A percentile compares a stretch with the other conserved stretches of the same genome.
These are phyloP conservation scores for Acipenser transmontanus DNA, from an alignment of 2,797 vertebrate species.

Conservation along the genomic window DNA sequence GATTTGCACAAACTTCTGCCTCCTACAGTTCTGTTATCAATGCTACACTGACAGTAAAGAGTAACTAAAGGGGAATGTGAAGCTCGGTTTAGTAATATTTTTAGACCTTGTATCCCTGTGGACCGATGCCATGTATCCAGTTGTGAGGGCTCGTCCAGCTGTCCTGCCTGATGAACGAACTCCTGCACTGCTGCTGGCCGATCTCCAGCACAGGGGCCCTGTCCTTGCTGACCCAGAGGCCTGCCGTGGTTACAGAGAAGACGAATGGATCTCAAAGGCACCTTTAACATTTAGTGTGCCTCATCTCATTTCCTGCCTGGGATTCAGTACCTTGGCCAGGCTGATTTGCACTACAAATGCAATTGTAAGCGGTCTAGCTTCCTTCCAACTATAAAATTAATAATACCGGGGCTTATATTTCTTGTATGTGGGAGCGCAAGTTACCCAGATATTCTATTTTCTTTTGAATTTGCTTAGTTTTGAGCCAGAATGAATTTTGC, in stretches of 20 bases:
- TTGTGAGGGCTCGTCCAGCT: background rate
- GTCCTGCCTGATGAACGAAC: background rate
- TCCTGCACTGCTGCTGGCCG: background rate
- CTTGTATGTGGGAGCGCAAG: too few species aligned
- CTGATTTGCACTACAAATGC: background rate
- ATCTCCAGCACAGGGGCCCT: background rate
- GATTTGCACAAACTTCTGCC: too few species aligned
- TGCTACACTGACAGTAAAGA: too few species aligned
- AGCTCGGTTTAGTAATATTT: background rate
- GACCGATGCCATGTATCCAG: background rate
- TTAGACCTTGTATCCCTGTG: background rate
- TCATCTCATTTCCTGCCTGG: background rate
- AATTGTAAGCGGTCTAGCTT: too few species aligned
- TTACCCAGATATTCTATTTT: too few species aligned
- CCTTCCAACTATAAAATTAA: too few species aligned
- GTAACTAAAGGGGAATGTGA: background rate
- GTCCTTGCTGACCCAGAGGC: background rate
- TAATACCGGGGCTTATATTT: too few species aligned
- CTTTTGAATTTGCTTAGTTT: too few species aligned
- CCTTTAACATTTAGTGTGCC: background rate
- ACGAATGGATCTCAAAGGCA: constrained; percentile 5
- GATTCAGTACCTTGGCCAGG: background rate
- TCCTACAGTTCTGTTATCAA: too few species aligned
- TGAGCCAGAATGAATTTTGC: too few species aligned
- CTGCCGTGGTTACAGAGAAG: background rate